Conservation (phyloP, 1,140 invertebrate genomes). For the Pissodes strobi region DNA sequence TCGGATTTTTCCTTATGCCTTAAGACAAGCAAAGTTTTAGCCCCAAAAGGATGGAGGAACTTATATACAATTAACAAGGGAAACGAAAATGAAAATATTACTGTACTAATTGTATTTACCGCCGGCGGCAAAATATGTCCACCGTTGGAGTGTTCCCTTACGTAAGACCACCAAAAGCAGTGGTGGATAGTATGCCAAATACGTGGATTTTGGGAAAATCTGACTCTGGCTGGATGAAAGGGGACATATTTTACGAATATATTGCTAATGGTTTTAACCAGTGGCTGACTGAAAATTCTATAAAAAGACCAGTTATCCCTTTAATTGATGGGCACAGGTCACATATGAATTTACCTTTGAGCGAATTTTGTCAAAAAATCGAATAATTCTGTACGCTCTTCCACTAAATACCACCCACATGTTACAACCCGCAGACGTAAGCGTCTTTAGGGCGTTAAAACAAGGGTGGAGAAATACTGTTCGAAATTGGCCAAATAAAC, state of each 20-base stretch:
- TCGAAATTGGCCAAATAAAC: too few species aligned
- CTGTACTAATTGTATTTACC: background rate
- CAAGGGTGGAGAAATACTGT: too few species aligned
- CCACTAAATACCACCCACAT: too few species aligned
- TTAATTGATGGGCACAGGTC: conserved; percentile 56
- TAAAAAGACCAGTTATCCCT: conserved; percentile 50
- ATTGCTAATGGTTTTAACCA: conserved; percentile 51
- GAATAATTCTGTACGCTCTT: too few species aligned
- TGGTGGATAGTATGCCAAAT: conserved; percentile 48
- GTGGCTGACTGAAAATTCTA: conserved; percentile 47
- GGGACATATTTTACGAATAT: conserved; percentile 56
- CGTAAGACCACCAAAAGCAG: conserved; percentile 34
- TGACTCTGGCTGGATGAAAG: conserved; percentile 55
- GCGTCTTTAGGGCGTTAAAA: too few species aligned
- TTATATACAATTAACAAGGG: too few species aligned
- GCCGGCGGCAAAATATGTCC: conserved; percentile 39
- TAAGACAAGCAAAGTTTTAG: too few species aligned
- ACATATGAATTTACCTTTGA: conserved; percentile 51
- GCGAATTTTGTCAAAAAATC: conserved; percentile 52
- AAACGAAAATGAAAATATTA: background rate
- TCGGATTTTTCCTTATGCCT: too few species aligned
- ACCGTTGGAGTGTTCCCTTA: conserved; percentile 49
- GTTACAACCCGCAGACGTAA: too few species aligned
- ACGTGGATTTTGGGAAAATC: conserved; percentile 50
- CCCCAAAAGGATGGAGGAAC: too few species aligned